Percentiles rank a stretch among this genome's conserved stretches.
Conservation (phyloP, 2,113 vertebrate species). For the Cochlearius cochlearius region DNA sequence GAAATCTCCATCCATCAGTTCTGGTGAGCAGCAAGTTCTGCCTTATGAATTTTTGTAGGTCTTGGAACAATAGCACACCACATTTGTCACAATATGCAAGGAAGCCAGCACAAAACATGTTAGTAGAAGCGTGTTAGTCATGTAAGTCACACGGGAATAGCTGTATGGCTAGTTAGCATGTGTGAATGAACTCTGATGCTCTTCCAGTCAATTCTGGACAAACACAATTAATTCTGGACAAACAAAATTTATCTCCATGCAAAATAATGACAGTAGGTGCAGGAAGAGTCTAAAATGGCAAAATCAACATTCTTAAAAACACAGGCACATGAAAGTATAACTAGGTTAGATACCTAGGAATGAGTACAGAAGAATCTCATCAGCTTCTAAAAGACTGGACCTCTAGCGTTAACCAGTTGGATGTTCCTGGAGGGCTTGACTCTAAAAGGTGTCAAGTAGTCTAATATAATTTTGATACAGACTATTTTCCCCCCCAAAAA, state of each 20-base stretch:
- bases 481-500: accelerated
- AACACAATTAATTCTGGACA: too few species aligned
- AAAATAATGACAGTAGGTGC: background rate
- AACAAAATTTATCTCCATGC: background rate
- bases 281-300: background rate
- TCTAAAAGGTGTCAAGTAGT: background rate
- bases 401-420: background rate
- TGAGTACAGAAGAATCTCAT: background rate
- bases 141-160: background rate
- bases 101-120: background rate
- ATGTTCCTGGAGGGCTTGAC: too few species aligned
- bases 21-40: background rate
- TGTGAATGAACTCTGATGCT: background rate
- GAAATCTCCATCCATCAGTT: background rate
- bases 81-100: background rate
- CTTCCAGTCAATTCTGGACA: background rate
- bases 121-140: background rate
- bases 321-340: background rate
- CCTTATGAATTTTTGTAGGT: background rate
- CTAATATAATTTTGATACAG: background rate
- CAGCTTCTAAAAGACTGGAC: background rate
- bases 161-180: background rate
- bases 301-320: background rate
- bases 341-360: background rate
- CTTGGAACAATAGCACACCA: background rate